phyloP scores from a whole-genome alignment of 2,113 vertebrate genomes.

The Megaleporinus macrocephalus region DNA sequence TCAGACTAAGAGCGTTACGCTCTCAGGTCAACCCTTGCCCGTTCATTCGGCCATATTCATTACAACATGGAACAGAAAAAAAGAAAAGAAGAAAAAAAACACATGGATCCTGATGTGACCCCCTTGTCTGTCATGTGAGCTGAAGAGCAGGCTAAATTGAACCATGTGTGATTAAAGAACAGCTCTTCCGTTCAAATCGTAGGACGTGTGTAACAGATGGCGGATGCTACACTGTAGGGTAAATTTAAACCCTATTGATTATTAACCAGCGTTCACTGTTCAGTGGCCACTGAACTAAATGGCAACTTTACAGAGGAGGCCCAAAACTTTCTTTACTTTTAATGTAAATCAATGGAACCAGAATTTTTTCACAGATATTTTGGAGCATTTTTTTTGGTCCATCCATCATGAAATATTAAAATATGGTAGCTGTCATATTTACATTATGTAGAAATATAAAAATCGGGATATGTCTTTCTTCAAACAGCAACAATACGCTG shows the following conservation, averaged over 20 bases:
- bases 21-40: not conserved
- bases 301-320: too few relatives aligned
- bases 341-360: too few relatives aligned
- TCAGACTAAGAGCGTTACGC: not conserved
- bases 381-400: too few relatives aligned
- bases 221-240: not conserved
- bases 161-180: not conserved
- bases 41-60: constrained; percentile 6
- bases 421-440: too few relatives aligned
- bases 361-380: too few relatives aligned
- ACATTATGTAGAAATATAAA: too few relatives aligned
- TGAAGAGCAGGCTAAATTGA: not conserved
- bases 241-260: constrained; percentile 38
- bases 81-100: too few relatives aligned
- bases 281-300: too few relatives aligned
- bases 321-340: too few relatives aligned
- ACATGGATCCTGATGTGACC: not conserved
- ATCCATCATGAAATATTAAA: too few relatives aligned
- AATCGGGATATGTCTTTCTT: too few relatives aligned
- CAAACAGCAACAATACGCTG: too few relatives aligned
- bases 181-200: not conserved
- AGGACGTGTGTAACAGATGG: constrained; percentile 41
- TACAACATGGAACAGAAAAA: constrained; percentile 4
- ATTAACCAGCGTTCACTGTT: constrained; percentile 43
- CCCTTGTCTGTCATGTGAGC: not conserved